Conservation (phyloP, 2,797 vertebrate species). For the Alectoris magna region DNA sequence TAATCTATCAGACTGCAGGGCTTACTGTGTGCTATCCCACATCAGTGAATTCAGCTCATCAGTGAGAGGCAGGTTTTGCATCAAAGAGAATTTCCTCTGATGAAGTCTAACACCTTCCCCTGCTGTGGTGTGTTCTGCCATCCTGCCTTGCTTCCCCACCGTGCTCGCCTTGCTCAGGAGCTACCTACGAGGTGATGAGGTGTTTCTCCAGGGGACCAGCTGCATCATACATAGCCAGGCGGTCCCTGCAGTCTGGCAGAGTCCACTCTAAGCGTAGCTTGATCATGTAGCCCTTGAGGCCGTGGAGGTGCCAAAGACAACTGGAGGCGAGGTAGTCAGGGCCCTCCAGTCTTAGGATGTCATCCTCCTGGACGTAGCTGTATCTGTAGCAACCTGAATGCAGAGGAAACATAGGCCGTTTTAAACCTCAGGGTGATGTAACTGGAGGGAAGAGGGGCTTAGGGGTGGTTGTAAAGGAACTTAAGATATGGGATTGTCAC, state of each 20-base stretch:
- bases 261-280: conserved; percentile 90
- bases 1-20: not conserved
- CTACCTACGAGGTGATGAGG: conserved; percentile 93
- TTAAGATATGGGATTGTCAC: not conserved
- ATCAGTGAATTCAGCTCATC: conserved; percentile 18
- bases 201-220: conserved; percentile 81
- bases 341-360: conserved; percentile 79
- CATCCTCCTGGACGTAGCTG: conserved; percentile 77
- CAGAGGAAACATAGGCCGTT: not conserved
- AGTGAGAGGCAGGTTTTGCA: not conserved
- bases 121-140: not conserved
- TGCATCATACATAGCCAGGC: conserved; percentile 88
- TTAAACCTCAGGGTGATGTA: not conserved
- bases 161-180: not conserved
- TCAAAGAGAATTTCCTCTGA: conserved; percentile 44
- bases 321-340: conserved; percentile 85
- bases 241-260: conserved; percentile 87
- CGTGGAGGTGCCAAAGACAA: conserved; percentile 92
- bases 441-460: not conserved
- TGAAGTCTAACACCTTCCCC: conserved; percentile 31
- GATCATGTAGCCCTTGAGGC: conserved; percentile 82
- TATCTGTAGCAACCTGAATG: conserved; percentile 89
- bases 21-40: not conserved
- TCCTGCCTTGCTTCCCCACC: not conserved
- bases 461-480: not conserved